Evolutionary conservation across 1,140 invertebrate species (phyloP).

Genomic region (Lasaia peninsularis): DNA sequence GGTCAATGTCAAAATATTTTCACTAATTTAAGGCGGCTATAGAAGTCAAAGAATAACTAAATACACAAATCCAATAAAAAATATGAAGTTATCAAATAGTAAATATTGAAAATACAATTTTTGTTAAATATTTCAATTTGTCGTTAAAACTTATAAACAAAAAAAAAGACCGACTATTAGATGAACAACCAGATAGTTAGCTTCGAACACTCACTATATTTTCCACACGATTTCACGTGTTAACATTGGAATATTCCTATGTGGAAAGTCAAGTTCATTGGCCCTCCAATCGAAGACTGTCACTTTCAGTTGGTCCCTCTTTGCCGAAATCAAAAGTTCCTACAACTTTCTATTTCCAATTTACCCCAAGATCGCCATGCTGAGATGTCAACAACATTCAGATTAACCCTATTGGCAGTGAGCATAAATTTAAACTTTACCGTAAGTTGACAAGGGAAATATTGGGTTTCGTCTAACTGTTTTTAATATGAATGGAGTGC

Average conservation of each 20-base stretch:
- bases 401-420: slow-evolving; percentile 20
- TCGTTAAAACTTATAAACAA: no score
- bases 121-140: no score
- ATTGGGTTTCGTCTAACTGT: background rate
- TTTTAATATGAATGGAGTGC: slow-evolving; percentile 3
- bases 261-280: background rate
- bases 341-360: slow-evolving; percentile 26
- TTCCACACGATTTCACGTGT: background rate
- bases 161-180: no score
- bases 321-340: slow-evolving; percentile 24
- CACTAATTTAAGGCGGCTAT: no score
- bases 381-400: slow-evolving; percentile 25
- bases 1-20: no score
- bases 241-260: no score
- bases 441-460: background rate
- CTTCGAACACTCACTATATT: no score
- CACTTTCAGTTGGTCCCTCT: slow-evolving; percentile 18
- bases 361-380: slow-evolving; percentile 21
- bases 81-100: no score
- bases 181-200: no score
- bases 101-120: no score
- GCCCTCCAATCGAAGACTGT: slow-evolving; percentile 6
- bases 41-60: no score
- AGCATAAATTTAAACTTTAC: slow-evolving; percentile 26
- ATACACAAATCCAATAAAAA: no score